Evolutionary conservation across 2,797 vertebrate genomes (phyloP), one percentile per base, ranked within the genome.

Genomic region (Gadopsis bispinosus): DNA sequence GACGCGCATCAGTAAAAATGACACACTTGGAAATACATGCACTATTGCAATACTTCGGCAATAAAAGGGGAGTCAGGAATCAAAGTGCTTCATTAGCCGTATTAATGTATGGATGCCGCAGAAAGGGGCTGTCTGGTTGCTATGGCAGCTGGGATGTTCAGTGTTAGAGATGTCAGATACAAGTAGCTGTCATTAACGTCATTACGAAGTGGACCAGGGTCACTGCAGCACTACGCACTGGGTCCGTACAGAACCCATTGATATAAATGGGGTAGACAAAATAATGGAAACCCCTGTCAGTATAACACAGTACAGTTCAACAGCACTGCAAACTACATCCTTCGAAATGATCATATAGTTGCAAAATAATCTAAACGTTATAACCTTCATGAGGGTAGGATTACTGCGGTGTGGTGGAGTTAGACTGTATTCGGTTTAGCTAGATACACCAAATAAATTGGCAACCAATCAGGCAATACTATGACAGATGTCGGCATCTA

Each of bases 71-170:
- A 53, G 37, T n/a, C 35, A 26, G 10, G 29, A 50, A 54, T 56
- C 26, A 47, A 66, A 60, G 33, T 39, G 50, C 22, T 35, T 39
- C 33, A 70, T 63, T 20, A 53, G 33, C 39, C n/a, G 45, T 69
- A 16, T 22, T 75, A 55, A 84, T 83, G 59, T 75, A 72, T 62
- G 61, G 71, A 75, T 69, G 65, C 19, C 11, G 54, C 56, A 74
- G 47, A 61, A 76, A 59, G 35, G 17, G 81, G 70, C 61, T 74
- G 79, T 72, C 68, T 75, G 51, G 91, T 93, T 94, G 86, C 92
- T 82, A 94, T 92, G 90, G 88, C 79, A 94, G 89, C 89, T 54
- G 77, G 84, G 79, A 81, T 86, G 79, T 80, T 73, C 64, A 71
- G 8, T 43, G 19, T 64, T 73, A 81, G 77, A 87, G 69, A 85